Base-by-base conservation (phyloP, 2,888 invertebrate species). In the Mythimna pallens region DNA sequence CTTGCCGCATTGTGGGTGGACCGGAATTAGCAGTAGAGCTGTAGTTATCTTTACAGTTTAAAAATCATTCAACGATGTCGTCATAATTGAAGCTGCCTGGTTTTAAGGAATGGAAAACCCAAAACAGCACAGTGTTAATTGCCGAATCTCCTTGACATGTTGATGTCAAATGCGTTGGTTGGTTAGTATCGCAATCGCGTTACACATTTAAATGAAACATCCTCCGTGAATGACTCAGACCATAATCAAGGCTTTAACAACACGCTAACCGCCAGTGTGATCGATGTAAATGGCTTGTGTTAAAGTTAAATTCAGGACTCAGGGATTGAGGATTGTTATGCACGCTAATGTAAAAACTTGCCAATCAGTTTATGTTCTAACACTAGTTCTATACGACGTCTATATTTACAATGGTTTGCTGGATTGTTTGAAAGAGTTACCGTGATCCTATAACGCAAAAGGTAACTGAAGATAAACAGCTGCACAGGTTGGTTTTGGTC, bases 1-100 rank as follows among this genome's bases (percentile, higher is more conserved):
- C 70, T 76, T 80, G 70, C 73, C 77, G 78, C 76, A 76, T 70
- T 70, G 85, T 81, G 69, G 87, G 80, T 65, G 79, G 71, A 83
- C 73, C 25, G 52, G 68, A 69, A 66, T 71, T 25, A 59, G 17
- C 62, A 66, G 52, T 52, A 34, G 47, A 76, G 22, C 22, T 57
- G 30, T 47, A 59, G 20, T 76, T 65, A 43, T 43, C 34, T 70
- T 25, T 30, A 62, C 25, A 66, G 50, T 47, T 65, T 65, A 58
- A 47, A 54, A 52, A 67, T n/a, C 47, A 69, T 64, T 47, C 25
- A 58, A 10, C 20, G 20, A 62, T 68, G 70, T 66, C 75, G 65
- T 65, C 36, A 72, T 57, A 64, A 54, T 43, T 40, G 22, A 22
- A 61, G 40, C 30, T 47, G 7, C 17, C 20, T 10, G 25, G 57